Percentiles rank a stretch among this genome's conserved stretches.
Conservation (phyloP, 2,888 invertebrate genomes). For the Pseudanteris insignis region DNA sequence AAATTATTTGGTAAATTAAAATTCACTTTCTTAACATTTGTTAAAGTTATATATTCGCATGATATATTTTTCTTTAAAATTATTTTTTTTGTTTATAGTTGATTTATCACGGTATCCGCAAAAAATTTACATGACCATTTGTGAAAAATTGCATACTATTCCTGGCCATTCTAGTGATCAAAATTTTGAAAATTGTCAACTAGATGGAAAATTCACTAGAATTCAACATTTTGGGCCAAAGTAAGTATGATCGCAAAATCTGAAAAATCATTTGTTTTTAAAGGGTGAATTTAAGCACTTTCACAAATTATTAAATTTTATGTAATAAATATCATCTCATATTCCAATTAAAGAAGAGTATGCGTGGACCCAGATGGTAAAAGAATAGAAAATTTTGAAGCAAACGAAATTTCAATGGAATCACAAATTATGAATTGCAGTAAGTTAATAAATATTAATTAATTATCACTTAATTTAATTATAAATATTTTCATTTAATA, state of each 20-base stretch:
- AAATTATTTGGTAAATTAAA: too few relatives aligned
- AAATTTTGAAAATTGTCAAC: conserved; percentile 62
- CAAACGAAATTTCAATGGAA: conserved; percentile 62
- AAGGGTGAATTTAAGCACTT: too few relatives aligned
- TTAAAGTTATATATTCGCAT: too few relatives aligned
- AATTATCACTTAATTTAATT: too few relatives aligned
- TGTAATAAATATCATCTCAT: too few relatives aligned
- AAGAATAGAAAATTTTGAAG: conserved; percentile 68
- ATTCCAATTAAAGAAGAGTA: conserved; percentile 65
- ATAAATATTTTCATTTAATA: too few relatives aligned
- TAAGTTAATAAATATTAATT: too few relatives aligned
- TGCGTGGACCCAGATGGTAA: conserved; percentile 72
- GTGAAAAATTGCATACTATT: conserved; percentile 60
- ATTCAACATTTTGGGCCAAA: conserved; percentile 63
- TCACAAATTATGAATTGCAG: conserved; percentile 68
- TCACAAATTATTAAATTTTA: too few relatives aligned
- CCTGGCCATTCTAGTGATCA: conserved; percentile 7
- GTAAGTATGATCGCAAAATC: conserved; percentile 55
- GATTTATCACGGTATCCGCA: conserved; percentile 60
- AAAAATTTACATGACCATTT: conserved; percentile 63
- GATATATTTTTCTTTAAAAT: too few relatives aligned
- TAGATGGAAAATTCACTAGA: conserved; percentile 68
- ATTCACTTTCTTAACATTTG: too few relatives aligned
- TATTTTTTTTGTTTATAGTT: too few relatives aligned
- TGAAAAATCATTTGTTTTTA: too few relatives aligned